These are phyloP conservation scores for Drosophila pegasa DNA, from an alignment of 2,888 invertebrate genomes.

Conservation along the genomic window DNA sequence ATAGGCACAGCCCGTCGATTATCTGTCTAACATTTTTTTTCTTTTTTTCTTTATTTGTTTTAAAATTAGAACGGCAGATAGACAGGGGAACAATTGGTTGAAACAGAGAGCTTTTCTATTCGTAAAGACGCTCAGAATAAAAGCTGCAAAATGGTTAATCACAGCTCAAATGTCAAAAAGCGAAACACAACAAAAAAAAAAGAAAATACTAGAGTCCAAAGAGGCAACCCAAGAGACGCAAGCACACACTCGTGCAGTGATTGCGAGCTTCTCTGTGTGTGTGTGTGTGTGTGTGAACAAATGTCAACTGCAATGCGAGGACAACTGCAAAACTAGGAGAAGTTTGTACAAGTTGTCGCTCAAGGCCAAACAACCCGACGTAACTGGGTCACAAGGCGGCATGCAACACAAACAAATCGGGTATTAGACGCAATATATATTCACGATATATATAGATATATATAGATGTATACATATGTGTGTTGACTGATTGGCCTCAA, in stretches of 20 bases:
- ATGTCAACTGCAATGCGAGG: slow-evolving; percentile 73
- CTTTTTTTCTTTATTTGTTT: slow-evolving; percentile 40
- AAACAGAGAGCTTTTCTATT: slow-evolving; percentile 30
- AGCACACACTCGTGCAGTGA: slow-evolving; percentile 8
- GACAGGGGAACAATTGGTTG: not conserved
- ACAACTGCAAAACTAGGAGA: slow-evolving; percentile 66
- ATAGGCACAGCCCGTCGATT: slow-evolving; percentile 15
- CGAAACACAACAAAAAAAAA: slow-evolving; percentile 29
- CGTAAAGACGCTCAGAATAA: slow-evolving; percentile 58
- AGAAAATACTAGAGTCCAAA: slow-evolving; percentile 6
- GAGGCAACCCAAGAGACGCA: slow-evolving; percentile 43
- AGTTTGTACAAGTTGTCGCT: slow-evolving; percentile 62
- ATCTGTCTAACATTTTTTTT: too few relatives aligned
- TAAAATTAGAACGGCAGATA: slow-evolving; percentile 37
- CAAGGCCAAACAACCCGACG: slow-evolving; percentile 62
- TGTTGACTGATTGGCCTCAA: not conserved
- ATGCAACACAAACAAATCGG: slow-evolving; percentile 41
- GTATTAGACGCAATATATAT: slow-evolving; percentile 8
- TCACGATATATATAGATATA: not conserved
- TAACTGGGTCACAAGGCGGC: slow-evolving; percentile 52
- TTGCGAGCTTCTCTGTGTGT: slow-evolving; percentile 8
- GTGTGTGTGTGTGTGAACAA: slow-evolving; percentile 45
- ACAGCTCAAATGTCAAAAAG: slow-evolving; percentile 57
- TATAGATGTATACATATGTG: not conserved
- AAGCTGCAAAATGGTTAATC: slow-evolving; percentile 65